Conservation (phyloP, 2,113 vertebrate genomes). For the Morone chrysops region DNA sequence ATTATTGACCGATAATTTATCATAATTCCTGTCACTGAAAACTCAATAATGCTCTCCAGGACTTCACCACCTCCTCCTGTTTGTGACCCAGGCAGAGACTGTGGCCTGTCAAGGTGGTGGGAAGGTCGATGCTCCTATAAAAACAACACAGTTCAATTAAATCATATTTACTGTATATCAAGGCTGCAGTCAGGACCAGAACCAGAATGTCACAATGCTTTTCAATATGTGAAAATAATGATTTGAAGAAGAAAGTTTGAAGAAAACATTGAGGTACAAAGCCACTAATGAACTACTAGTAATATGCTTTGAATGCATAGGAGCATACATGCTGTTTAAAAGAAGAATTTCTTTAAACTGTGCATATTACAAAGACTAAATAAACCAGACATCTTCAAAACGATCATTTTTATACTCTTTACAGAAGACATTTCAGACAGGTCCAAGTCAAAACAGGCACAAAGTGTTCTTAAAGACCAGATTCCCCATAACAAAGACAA, state of each 20-base stretch:
- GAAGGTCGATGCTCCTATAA: conserved; percentile 42
- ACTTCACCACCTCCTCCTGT: conserved; percentile 27
- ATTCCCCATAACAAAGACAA: conserved; percentile 58
- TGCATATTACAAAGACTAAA: not conserved
- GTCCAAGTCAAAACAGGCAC: not conserved
- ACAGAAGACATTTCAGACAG: not conserved
- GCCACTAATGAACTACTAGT: no score
- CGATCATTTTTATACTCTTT: not conserved
- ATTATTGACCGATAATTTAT: conserved; percentile 86
- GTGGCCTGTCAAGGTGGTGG: conserved; percentile 44
- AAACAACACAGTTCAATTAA: not conserved
- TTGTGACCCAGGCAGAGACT: conserved; percentile 51
- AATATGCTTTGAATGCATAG: not conserved
- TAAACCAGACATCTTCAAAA: conserved; percentile 2
- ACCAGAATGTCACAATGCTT: not conserved
- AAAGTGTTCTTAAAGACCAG: conserved; percentile 53
- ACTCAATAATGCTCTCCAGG: conserved; percentile 73
- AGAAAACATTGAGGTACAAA: not conserved
- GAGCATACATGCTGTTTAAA: not conserved
- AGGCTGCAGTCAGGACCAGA: not conserved
- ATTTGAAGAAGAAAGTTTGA: not conserved
- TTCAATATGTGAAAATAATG: not conserved
- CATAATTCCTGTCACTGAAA: conserved; percentile 82
- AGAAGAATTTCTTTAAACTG: not conserved
- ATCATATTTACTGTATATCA: not conserved